A percentile compares a stretch with the other conserved stretches of the same genome.
These are phyloP conservation scores for Hyla sarda DNA, from an alignment of 2,113 vertebrate genomes.

Conservation along the genomic window DNA sequence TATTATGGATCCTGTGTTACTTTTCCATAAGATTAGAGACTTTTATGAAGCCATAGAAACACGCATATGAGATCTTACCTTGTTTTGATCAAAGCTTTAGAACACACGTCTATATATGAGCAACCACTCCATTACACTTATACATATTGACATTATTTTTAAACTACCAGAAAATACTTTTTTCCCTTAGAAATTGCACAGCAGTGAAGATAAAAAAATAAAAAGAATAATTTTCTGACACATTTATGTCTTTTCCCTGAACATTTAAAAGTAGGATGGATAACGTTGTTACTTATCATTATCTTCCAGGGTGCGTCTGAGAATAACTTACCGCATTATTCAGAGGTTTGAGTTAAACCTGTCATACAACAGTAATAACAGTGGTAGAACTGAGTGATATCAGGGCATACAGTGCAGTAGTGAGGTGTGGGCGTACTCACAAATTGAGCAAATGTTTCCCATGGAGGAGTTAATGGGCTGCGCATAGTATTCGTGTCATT, in stretches of 20 bases:
- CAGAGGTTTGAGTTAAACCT: conserved; percentile 27
- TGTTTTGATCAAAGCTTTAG: neutral
- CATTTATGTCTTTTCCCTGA: neutral
- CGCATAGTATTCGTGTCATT: conserved; percentile 39
- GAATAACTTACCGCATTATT: conserved; percentile 40
- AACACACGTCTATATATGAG: neutral
- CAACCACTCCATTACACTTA: neutral
- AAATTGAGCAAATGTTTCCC: conserved; percentile 45
- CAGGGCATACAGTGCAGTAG: conserved; percentile 1
- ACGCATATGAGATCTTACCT: neutral
- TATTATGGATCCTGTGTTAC: neutral
- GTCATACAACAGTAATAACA: conserved; percentile 41
- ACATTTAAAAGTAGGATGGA: conserved; percentile 43
- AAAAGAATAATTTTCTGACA: conserved; percentile 27
- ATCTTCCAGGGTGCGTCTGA: conserved; percentile 34
- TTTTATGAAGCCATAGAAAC: neutral
- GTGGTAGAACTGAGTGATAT: conserved; percentile 9
- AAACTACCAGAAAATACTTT: neutral
- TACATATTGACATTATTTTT: conserved; percentile 6
- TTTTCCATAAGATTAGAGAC: neutral
- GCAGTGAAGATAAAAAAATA: conserved; percentile 36
- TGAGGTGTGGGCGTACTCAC: conserved; percentile 43
- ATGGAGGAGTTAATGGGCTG: conserved; percentile 40
- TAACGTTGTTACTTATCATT: conserved; percentile 38
- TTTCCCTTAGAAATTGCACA: conserved; percentile 3